These are phyloP conservation scores for Argopecten irradians DNA, from an alignment of 1,140 invertebrate genomes.

Conservation along the genomic window DNA sequence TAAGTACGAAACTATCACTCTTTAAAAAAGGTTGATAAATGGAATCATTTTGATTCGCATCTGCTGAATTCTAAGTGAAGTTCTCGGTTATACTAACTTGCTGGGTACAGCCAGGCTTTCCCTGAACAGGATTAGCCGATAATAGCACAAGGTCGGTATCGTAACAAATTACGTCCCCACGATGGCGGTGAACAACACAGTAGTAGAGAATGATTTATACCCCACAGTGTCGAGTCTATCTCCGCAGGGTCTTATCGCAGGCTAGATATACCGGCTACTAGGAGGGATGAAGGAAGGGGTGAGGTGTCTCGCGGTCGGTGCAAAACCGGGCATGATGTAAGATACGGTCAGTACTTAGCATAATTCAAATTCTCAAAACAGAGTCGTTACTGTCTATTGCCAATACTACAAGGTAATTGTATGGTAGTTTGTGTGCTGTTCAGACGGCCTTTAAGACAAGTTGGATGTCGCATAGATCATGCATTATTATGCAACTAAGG, in stretches of 20 bases:
- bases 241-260: not conserved
- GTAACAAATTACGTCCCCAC: not conserved
- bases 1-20: not conserved
- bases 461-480: too few species aligned
- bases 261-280: not conserved
- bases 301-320: not conserved
- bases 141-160: not conserved
- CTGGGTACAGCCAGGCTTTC: not conserved
- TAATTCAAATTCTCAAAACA: too few species aligned
- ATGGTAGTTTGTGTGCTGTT: too few species aligned
- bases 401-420: too few species aligned
- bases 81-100: not conserved
- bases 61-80: too few species aligned
- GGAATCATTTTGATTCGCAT: too few species aligned
- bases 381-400: too few species aligned
- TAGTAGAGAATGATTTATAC: not conserved
- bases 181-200: not conserved
- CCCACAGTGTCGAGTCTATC: not conserved
- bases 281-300: not conserved
- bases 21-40: not conserved
- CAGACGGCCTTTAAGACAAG: too few species aligned
- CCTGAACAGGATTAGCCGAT: not conserved
- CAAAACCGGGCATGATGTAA: not conserved
- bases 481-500: too few species aligned
- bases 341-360: too few species aligned